These are phyloP conservation scores for Macrotis lagotis DNA, from an alignment of 2,113 vertebrate genomes.

Conservation along the genomic window DNA sequence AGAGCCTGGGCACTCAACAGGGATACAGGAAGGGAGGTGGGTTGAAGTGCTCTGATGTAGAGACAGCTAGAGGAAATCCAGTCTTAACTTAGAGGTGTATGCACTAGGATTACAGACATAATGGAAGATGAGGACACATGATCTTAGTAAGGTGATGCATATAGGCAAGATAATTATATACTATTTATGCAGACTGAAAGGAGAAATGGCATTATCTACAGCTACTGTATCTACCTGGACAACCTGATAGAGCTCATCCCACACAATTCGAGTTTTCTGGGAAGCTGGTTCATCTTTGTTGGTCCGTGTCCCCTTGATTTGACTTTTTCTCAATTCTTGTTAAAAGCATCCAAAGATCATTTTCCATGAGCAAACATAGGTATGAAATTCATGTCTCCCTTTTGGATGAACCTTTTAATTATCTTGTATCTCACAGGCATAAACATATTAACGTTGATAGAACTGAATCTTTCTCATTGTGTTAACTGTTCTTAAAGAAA, in stretches of 20 bases:
- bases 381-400: neutral
- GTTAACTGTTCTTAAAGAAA: too few relatives aligned
- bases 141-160: accelerated
- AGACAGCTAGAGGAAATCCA: neutral
- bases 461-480: too few relatives aligned
- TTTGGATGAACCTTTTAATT: neutral
- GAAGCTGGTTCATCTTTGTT: neutral
- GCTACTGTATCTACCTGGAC: neutral
- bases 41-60: neutral
- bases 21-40: neutral
- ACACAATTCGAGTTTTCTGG: neutral
- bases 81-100: neutral
- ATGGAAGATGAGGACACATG: neutral
- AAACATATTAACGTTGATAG: too few relatives aligned
- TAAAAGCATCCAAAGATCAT: neutral
- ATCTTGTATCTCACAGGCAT: neutral
- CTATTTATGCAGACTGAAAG: neutral
- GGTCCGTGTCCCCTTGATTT: neutral
- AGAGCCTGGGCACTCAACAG: neutral
- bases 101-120: neutral
- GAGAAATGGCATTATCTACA: neutral
- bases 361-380: neutral
- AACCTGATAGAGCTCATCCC: neutral
- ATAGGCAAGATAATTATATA: neutral
- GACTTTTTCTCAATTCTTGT: neutral